phyloP scores from a whole-genome alignment of 2,113 vertebrate species.

The Fulica atra region DNA sequence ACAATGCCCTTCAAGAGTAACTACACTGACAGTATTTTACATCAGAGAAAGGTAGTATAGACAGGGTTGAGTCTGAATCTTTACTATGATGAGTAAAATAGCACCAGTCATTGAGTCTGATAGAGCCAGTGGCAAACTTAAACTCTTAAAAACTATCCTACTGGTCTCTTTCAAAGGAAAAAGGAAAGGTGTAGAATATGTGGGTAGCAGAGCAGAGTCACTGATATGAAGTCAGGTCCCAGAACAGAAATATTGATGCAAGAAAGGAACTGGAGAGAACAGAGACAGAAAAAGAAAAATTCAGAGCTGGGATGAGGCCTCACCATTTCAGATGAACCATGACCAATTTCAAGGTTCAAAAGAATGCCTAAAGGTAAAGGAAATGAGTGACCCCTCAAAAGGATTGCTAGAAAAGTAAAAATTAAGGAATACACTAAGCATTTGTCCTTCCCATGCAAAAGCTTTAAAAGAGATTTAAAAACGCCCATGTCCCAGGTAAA shows the following conservation, averaged over 20 bases:
- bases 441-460: not conserved
- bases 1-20: not conserved
- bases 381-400: not conserved
- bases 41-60: not conserved
- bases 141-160: not conserved
- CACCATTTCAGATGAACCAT: not conserved
- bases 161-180: not conserved
- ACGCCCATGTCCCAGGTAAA: not conserved
- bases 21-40: not conserved
- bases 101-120: not conserved
- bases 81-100: not conserved
- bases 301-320: not conserved
- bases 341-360: not conserved
- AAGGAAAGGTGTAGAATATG: not conserved
- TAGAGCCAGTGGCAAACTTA: not conserved
- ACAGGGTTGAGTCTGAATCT: not conserved
- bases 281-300: not conserved
- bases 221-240: not conserved
- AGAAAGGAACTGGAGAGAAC: not conserved
- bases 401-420: not conserved
- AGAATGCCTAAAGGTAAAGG: not conserved
- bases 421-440: not conserved
- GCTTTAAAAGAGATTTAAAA: not conserved
- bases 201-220: not conserved
- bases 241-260: not conserved